Conservation (phyloP, 2,113 vertebrate species). For the Todiramphus chloris region DNA sequence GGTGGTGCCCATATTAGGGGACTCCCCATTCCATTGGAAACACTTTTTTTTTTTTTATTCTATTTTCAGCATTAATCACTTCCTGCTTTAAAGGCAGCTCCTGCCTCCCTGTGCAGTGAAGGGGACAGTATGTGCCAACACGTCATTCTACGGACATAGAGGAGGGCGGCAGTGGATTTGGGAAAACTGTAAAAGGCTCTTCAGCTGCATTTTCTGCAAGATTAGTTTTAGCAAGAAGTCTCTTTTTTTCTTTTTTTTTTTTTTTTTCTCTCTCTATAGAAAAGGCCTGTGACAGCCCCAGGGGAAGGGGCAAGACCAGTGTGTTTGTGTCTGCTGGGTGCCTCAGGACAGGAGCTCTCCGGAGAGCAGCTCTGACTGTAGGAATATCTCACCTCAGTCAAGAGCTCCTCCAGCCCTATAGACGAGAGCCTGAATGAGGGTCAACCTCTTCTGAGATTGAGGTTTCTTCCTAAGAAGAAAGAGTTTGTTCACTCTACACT, state of each 20-base stretch:
- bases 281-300: background rate
- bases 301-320: background rate
- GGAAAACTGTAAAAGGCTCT: background rate
- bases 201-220: background rate
- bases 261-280: background rate
- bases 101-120: background rate
- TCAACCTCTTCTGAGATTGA: background rate
- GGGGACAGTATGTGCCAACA: accelerated
- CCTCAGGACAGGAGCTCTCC: background rate
- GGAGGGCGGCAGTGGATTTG: background rate
- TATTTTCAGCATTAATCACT: background rate
- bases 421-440: background rate
- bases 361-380: background rate
- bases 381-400: background rate
- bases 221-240: background rate
- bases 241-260: background rate
- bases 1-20: background rate
- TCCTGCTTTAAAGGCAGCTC: background rate
- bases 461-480: background rate
- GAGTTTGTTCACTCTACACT: background rate
- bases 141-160: accelerated
- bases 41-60: background rate
- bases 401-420: background rate
- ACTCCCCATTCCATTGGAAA: background rate
- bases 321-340: background rate